These are phyloP conservation scores for Typhlichthys subterraneus DNA, from an alignment of 2,797 vertebrate species.

Conservation along the genomic window DNA sequence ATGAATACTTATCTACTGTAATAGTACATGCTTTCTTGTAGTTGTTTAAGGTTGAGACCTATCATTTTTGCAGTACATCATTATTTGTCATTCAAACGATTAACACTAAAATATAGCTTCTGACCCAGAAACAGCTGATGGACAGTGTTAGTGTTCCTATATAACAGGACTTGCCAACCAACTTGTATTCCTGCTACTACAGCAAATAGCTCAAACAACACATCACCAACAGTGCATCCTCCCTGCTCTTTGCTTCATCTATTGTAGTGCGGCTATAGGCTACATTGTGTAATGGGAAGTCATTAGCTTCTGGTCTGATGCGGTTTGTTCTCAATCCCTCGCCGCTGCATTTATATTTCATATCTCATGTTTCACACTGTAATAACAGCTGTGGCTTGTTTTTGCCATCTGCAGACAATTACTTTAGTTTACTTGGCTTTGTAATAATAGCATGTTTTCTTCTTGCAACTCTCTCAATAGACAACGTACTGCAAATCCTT, in stretches of 20 bases:
- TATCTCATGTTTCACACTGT: slow-evolving; percentile 80
- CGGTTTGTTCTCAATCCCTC: slow-evolving; percentile 75
- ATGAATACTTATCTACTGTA: slow-evolving; percentile 7
- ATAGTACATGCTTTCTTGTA: too few species aligned
- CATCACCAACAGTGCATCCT: slow-evolving; percentile 39
- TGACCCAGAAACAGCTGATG: neutral
- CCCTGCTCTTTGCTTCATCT: slow-evolving; percentile 38
- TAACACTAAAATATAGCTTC: neutral
- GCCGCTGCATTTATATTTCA: slow-evolving; percentile 80
- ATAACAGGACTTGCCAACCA: slow-evolving; percentile 26
- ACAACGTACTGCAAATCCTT: slow-evolving; percentile 73
- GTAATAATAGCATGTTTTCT: slow-evolving; percentile 80
- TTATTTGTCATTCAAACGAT: neutral
- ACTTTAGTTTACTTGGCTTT: slow-evolving; percentile 81
- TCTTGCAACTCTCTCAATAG: slow-evolving; percentile 77
- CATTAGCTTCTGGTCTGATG: slow-evolving; percentile 72
- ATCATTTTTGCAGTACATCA: neutral
- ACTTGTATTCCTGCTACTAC: slow-evolving; percentile 47
- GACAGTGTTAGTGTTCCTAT: slow-evolving; percentile 21
- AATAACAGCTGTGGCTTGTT: slow-evolving; percentile 84
- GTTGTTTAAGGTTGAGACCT: too few species aligned
- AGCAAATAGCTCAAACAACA: slow-evolving; percentile 28
- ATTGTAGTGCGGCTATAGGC: slow-evolving; percentile 63
- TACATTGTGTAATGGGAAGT: slow-evolving; percentile 72
- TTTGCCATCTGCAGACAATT: slow-evolving; percentile 83